phyloP scores from a whole-genome alignment of 30 jellyfish, hydroid and myxozoan species.

The Hydractinia symbiolongicarpus region DNA sequence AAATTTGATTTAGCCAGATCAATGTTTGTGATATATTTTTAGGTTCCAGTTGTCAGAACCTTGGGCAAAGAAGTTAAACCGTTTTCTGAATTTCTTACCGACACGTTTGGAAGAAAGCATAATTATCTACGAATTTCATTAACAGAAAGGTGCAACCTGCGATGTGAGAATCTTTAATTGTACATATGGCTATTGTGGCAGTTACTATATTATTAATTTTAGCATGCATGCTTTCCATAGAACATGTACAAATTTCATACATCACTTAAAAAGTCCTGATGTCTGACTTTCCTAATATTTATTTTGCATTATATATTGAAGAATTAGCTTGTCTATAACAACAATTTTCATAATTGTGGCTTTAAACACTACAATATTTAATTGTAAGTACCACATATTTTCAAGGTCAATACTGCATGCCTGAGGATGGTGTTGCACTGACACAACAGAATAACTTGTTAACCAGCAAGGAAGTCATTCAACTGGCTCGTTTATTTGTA shows the following conservation, averaged over 20 bases:
- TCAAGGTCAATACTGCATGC: slow-evolving; percentile 91
- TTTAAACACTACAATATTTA: no score
- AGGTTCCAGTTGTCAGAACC: not conserved
- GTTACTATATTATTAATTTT: not conserved
- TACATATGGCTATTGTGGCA: not conserved
- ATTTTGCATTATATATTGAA: no score
- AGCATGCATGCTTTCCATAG: no score
- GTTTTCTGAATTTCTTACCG: slow-evolving; percentile 65
- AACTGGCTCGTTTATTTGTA: slow-evolving; percentile 57
- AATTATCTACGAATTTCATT: slow-evolving; percentile 73
- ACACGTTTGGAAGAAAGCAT: slow-evolving; percentile 73
- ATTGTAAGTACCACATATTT: no score
- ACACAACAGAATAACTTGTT: slow-evolving; percentile 46
- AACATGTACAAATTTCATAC: no score
- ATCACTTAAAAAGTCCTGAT: no score
- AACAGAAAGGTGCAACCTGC: slow-evolving; percentile 74
- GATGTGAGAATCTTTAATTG: slow-evolving; percentile 42
- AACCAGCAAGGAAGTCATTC: slow-evolving; percentile 53
- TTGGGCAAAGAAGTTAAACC: slow-evolving; percentile 31
- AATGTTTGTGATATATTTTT: not conserved
- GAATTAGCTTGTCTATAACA: no score
- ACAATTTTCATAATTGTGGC: no score
- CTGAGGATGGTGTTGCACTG: slow-evolving; percentile 64
- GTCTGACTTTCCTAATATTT: no score
- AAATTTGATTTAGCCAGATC: no score